A percentile compares a stretch with the other conserved stretches of the same genome.
phyloP scores from a whole-genome alignment of 2,113 vertebrate genomes.

The Genyomyrus donnyi region DNA sequence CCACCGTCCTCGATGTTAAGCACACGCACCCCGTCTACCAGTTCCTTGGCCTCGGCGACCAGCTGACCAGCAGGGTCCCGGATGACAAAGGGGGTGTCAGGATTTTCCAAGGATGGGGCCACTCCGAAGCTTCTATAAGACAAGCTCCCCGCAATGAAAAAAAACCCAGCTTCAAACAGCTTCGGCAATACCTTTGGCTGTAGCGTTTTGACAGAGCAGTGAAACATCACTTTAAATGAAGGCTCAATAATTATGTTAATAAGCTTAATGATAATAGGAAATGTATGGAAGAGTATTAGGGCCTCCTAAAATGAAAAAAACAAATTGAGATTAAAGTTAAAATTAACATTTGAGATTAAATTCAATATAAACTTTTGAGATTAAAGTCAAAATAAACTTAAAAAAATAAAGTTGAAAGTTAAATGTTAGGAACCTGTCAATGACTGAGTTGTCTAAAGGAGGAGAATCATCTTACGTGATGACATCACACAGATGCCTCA shows the following conservation, averaged over 20 bases:
- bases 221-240: background rate
- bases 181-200: background rate
- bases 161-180: background rate
- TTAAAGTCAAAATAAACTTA: background rate
- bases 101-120: slow-evolving; percentile 38
- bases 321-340: background rate
- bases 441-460: background rate
- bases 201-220: background rate
- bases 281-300: background rate
- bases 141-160: background rate
- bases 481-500: background rate
- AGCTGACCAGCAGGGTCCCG: slow-evolving; percentile 53
- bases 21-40: slow-evolving; percentile 48
- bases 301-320: background rate
- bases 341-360: background rate
- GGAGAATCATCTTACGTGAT: background rate
- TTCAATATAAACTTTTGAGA: background rate
- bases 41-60: slow-evolving; percentile 57
- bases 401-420: background rate
- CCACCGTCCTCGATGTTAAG: slow-evolving; percentile 48
- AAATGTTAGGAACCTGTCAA: background rate
- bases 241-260: background rate
- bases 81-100: slow-evolving; percentile 41
- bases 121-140: slow-evolving; percentile 39
- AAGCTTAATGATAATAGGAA: background rate